These are phyloP conservation scores for Sphaerophoria taeniata DNA, from an alignment of 2,888 invertebrate genomes.

Conservation along the genomic window DNA sequence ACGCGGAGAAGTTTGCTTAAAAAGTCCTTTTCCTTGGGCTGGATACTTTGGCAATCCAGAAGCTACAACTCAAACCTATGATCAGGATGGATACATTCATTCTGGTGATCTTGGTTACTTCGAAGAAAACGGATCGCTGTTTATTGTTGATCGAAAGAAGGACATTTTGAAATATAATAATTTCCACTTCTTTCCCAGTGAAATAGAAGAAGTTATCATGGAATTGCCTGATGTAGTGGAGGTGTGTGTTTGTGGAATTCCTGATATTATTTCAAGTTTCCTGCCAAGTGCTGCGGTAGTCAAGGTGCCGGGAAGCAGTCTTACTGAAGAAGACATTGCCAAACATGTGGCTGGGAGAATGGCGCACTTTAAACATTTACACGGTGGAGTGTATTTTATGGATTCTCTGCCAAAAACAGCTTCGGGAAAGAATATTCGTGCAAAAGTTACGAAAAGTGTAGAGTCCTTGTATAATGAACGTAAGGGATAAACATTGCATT, in stretches of 20 bases:
- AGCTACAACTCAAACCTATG: conserved; percentile 59
- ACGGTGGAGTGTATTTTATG: conserved; percentile 75
- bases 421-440: conserved; percentile 75
- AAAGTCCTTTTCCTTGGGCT: conserved; percentile 53
- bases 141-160: conserved; percentile 76
- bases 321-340: conserved; percentile 60
- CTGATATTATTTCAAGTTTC: conserved; percentile 66
- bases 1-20: conserved; percentile 74
- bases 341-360: conserved; percentile 68
- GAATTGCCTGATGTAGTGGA: conserved; percentile 68
- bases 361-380: conserved; percentile 75
- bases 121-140: conserved; percentile 71
- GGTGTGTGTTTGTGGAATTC: conserved; percentile 75
- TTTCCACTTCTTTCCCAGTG: conserved; percentile 75
- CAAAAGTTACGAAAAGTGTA: too few relatives aligned
- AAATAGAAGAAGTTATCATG: conserved; percentile 74
- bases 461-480: too few relatives aligned
- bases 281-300: conserved; percentile 75
- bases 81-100: conserved; percentile 74
- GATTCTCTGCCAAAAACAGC: conserved; percentile 73
- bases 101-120: conserved; percentile 76
- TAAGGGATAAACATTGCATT: too few relatives aligned
- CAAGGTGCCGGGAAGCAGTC: conserved; percentile 42
- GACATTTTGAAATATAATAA: conserved; percentile 76
- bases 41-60: conserved; percentile 73